Conservation (phyloP, 2,888 invertebrate species). For the Nephrotoma appendiculata region DNA sequence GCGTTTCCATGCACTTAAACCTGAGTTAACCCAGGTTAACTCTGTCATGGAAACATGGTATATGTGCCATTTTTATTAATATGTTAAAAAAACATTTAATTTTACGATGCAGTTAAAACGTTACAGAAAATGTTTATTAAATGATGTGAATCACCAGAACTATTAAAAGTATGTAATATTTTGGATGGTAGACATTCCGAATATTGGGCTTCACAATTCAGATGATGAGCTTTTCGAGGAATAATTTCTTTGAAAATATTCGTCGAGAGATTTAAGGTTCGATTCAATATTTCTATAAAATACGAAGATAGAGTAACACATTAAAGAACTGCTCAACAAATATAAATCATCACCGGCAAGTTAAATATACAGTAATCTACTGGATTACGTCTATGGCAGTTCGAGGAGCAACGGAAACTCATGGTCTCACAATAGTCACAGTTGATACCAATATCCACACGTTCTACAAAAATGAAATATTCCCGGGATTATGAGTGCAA, state of each 20-base stretch:
- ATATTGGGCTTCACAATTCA: slow-evolving; percentile 74
- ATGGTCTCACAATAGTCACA: slow-evolving; percentile 85
- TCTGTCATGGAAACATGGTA: no score
- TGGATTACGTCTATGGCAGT: slow-evolving; percentile 90
- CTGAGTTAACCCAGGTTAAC: no score
- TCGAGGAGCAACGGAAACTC: slow-evolving; percentile 73
- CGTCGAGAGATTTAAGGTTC: slow-evolving; percentile 93
- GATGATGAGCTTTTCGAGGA: slow-evolving; percentile 96
- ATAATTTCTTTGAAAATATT: slow-evolving; percentile 96
- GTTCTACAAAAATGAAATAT: slow-evolving; percentile 76
- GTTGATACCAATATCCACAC: slow-evolving; percentile 76
- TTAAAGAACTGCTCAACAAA: slow-evolving; percentile 43
- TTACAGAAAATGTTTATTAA: slow-evolving; percentile 15
- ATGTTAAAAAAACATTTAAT: no score
- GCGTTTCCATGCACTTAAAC: no score
- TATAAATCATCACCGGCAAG: slow-evolving; percentile 79
- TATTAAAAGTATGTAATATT: slow-evolving; percentile 87
- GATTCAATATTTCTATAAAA: no score
- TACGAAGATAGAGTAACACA: slow-evolving; percentile 88
- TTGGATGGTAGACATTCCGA: slow-evolving; percentile 97
- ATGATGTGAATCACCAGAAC: slow-evolving; percentile 77
- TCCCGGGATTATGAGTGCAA: slow-evolving; percentile 58
- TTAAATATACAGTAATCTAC: slow-evolving; percentile 92
- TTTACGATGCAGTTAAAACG: no score
- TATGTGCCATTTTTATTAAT: no score